A percentile compares a stretch with the other conserved stretches of the same genome.
Evolutionary conservation across 2,797 vertebrate genomes (phyloP).

Genomic region (Rhinophrynus dorsalis): DNA sequence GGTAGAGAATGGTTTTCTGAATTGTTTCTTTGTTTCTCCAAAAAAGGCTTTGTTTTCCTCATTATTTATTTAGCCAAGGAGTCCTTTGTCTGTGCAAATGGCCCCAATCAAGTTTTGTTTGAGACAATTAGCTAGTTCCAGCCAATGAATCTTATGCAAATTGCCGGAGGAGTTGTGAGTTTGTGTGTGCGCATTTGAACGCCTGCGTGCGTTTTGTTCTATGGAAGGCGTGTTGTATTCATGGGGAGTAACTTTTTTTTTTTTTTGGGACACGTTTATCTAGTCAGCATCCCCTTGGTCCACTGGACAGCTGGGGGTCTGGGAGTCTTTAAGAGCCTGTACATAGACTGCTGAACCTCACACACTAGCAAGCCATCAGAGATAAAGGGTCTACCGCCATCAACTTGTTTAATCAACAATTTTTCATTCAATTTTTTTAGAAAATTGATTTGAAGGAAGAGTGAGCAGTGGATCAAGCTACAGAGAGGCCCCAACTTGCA

Average conservation of each 20-base stretch:
- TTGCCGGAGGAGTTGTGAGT: slow-evolving; percentile 70
- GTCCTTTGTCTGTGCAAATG: slow-evolving; percentile 95
- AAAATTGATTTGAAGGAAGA: slow-evolving; percentile 33
- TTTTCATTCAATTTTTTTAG: slow-evolving; percentile 46
- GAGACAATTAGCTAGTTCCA: slow-evolving; percentile 86
- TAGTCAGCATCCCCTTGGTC: slow-evolving; percentile 67
- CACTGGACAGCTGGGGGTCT: slow-evolving; percentile 69
- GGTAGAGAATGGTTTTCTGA: slow-evolving; percentile 76
- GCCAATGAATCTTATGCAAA: slow-evolving; percentile 89
- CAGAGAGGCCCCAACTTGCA: neutral
- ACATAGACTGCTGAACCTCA: slow-evolving; percentile 56
- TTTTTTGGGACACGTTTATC: slow-evolving; percentile 72
- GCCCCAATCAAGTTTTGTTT: slow-evolving; percentile 90
- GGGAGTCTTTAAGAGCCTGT: slow-evolving; percentile 66
- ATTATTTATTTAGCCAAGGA: slow-evolving; percentile 91
- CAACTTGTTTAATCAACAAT: slow-evolving; percentile 55
- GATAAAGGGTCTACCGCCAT: slow-evolving; percentile 47
- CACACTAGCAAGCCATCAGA: slow-evolving; percentile 56
- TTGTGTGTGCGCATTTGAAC: slow-evolving; percentile 79
- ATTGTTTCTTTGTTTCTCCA: slow-evolving; percentile 83
- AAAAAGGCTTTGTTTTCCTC: slow-evolving; percentile 88
- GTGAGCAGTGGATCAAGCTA: slow-evolving; percentile 28
- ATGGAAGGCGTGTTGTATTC: slow-evolving; percentile 73
- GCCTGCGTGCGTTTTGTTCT: slow-evolving; percentile 77
- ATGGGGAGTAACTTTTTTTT: slow-evolving; percentile 61